Base-by-base conservation (phyloP, 23 tunicate species). In the Diplosoma virens region DNA sequence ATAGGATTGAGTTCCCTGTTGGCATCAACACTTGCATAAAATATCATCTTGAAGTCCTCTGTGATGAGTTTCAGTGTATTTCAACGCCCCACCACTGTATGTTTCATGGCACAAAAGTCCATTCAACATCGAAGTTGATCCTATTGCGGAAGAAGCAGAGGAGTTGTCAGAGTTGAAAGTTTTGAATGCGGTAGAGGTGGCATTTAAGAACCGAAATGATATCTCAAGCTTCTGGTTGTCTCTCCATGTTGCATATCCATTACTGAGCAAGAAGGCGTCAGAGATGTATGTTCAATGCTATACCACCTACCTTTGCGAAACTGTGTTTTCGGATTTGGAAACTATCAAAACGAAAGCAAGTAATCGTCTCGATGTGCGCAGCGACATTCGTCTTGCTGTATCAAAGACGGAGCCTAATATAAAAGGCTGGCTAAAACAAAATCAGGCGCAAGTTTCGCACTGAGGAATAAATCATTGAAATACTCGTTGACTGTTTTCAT, bases 81-180 rank as follows among this genome's bases (percentile, higher is more conserved):
- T 76, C 26, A 58, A 25, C n/a, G 81, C 58, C 70, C 6, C 48
- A 58, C 69, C 81, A 9, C 33, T 76, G 68, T 24, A 20, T 32
- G 68, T 76, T 76, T 35, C 70, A 20, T 76, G 81, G 68, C 23
- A 58, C 48, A 58, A 33, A 76, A 50, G 58, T 18, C 70, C 81
- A n/a, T 76, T 76, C 70, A 33, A 56, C 81, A 58, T 50, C 33
- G 70, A 76, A 58, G 52, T 76, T 33, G 31, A 58, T 46, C 81
- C 81, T 58, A 76, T 29, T 16, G 81, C 67, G 22, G 81, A 76
- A 76, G 69, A 76, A 76, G 81, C 81, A 58, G 79, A 73, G 81
- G 81, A 76, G 68, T 47, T 76, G 59, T 47, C 70, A 18, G 81
- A 76, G 68, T 58, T 76, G 34, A 76, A 76, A 76, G 81, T 58